Base-by-base conservation (phyloP, 1,140 invertebrate species). In the Palaemon carinicauda region DNA sequence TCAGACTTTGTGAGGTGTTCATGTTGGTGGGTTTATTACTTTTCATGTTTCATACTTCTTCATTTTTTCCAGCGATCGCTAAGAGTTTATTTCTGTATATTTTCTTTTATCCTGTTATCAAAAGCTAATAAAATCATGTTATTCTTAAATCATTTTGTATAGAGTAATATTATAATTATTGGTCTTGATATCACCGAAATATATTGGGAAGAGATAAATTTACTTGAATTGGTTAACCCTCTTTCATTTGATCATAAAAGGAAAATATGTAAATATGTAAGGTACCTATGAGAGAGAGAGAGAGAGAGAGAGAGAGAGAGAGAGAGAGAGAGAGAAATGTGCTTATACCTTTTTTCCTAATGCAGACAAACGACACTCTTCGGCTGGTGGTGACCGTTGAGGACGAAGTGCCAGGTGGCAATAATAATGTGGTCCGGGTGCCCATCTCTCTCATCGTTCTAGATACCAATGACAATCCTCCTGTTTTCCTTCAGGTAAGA, bases 381-480 rank as follows among this genome's bases (percentile, higher is more conserved):
- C 93, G 94, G 89, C 95, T 97, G 90, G 92, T 94, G 80, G 95
- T 96, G 24, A 96, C 94, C 10, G 92, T 96, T 73, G 94, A 96
- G 91, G 96, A 96, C 90, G 94, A 95, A 88, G 95, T 96, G 9
- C 93, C 93, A 3, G 94, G 93, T 5, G 93, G 94, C 17, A 93
- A 94, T 81, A 95, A 95, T 89, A 97, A 96, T 91, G 91, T 96
- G 82, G 94, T 96, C 7, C 92, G 94, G 86, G 94, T 96, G 27
- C 94, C 95, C 9, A 94, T 96, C 24, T 95, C 95, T 69, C 95
- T 97, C 60, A 96, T 97, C 29, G 94, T 98, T 52, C 91, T 96
- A 5, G 97, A 98, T 90, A 95, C 96, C 89, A 98, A 98, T 91
- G 97, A 98, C 90, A 97, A 97, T 92, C 92, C 95, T 33, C 96